Conservation (phyloP, 2,888 invertebrate species). For the Chironomus tentans region DNA sequence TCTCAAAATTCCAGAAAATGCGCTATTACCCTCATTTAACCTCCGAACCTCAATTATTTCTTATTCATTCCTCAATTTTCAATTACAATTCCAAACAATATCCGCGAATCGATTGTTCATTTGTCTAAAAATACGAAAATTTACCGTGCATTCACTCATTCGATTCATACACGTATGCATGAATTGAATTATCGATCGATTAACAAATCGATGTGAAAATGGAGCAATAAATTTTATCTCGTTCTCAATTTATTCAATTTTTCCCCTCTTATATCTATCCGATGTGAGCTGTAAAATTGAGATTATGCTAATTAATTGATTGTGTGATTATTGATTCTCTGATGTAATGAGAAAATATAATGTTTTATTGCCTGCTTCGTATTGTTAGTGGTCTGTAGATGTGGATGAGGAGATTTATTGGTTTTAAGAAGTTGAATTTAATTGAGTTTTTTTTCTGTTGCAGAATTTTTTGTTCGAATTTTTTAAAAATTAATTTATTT, state of each 20-base stretch:
- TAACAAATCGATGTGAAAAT: slow-evolving; percentile 20
- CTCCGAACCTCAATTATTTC: too few species aligned
- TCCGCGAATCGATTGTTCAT: background rate
- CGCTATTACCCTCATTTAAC: background rate
- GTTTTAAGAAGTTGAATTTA: too few species aligned
- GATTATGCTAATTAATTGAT: slow-evolving; percentile 27
- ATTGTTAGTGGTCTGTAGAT: background rate
- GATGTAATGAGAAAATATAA: background rate
- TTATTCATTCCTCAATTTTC: background rate
- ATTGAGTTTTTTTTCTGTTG: background rate
- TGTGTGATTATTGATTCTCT: slow-evolving; percentile 22
- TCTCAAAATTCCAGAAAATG: background rate
- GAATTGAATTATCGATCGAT: slow-evolving; percentile 19
- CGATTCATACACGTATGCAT: background rate
- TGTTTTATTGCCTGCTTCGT: background rate
- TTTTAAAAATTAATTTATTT: too few species aligned
- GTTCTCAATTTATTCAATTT: background rate
- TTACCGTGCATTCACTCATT: background rate
- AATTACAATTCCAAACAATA: background rate
- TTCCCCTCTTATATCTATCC: background rate
- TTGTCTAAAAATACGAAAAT: background rate
- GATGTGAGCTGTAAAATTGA: slow-evolving; percentile 7
- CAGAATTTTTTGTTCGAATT: background rate
- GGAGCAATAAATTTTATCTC: slow-evolving; percentile 20
- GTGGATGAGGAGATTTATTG: background rate